Percentiles rank a stretch among this genome's conserved stretches.
Conservation (phyloP, 2,797 vertebrate genomes). For the Rhodeus uyekii region DNA sequence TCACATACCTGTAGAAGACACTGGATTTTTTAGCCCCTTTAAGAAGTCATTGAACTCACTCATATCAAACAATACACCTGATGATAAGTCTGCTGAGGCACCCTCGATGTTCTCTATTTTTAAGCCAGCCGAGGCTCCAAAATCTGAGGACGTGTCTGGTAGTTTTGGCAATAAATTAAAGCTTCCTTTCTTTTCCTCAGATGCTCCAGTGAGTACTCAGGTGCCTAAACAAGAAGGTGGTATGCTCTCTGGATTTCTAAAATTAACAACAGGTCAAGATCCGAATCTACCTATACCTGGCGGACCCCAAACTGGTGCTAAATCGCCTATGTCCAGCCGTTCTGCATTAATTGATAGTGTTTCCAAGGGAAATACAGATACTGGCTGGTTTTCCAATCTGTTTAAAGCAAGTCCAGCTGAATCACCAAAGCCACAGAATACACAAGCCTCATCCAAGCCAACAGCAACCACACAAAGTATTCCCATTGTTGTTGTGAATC, state of each 20-base stretch:
- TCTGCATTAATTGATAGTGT: slow-evolving; percentile 71
- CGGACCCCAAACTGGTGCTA: slow-evolving; percentile 54
- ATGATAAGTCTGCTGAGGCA: slow-evolving; percentile 66
- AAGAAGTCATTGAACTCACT: slow-evolving; percentile 89
- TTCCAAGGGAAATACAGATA: slow-evolving; percentile 76
- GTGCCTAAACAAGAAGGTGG: slow-evolving; percentile 70
- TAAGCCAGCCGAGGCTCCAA: slow-evolving; percentile 67
- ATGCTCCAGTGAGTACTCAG: slow-evolving; percentile 67
- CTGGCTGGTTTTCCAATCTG: slow-evolving; percentile 83
- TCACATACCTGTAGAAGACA: slow-evolving; percentile 63
- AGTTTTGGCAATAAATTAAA: slow-evolving; percentile 82
- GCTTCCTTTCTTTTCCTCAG: slow-evolving; percentile 84
- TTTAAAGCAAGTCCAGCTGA: slow-evolving; percentile 74
- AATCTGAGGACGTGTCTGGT: slow-evolving; percentile 63
- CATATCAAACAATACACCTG: slow-evolving; percentile 70
- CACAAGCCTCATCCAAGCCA: slow-evolving; percentile 58
- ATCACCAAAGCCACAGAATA: slow-evolving; percentile 41
- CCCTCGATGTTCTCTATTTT: slow-evolving; percentile 62
- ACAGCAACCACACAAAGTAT: slow-evolving; percentile 36
- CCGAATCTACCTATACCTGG: slow-evolving; percentile 36
- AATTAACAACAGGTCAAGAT: slow-evolving; percentile 75
- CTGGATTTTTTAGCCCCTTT: slow-evolving; percentile 88
- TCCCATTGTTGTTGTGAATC: slow-evolving; percentile 59
- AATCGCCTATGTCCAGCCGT: slow-evolving; percentile 65
- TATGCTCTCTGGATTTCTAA: slow-evolving; percentile 77